Evolutionary conservation across 2,888 invertebrate genomes (phyloP), one percentile per base, ranked within the genome.

Genomic region (Candidula unifasciata): DNA sequence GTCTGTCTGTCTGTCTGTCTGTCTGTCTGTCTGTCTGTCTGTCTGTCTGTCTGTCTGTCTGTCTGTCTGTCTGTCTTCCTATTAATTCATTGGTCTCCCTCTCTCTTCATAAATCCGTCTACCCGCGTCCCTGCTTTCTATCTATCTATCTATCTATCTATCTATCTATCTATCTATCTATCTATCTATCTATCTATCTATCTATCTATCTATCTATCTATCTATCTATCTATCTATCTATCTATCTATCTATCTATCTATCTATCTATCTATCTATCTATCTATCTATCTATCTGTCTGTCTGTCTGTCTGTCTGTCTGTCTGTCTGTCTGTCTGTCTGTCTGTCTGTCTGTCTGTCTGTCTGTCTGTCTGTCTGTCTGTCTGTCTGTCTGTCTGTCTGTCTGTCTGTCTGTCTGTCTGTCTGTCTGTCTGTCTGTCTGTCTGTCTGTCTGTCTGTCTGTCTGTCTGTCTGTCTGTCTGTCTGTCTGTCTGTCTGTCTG

Each of bases 391-490:
- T 60, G 60, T n/a, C 21, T 60, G 0, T 3, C 60, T 60, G 2
- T 44, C 44, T 73, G 2, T 37, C 37, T 44, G 2, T 73, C 1
- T 71, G 2, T 73, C 8, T 2, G 0, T 69, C 69, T 33, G 24
- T 81, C 71, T 73, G 21, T 81, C 30, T 81, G n/a, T 81, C 81
- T 60, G 10, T 21, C 6, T 60, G 24, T 60, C 18, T 16, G 3
- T 60, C 5, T 81, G 27, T 73, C 24, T 71, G 21, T 81, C 57
- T 60, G 21, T 73, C 54, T 81, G 30, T 73, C 71, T 81, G 37
- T 80, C 69, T 52, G n/a, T 80, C 77, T 77, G 6, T 80, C 52
- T 69, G 37, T 74, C 37, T 74, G 16, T 74, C 27, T 44, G 24
- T 74, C 37, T 44, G 37, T 74, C 37, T 74, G 24, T 74, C 37